These are phyloP conservation scores for Psilopogon haemacephalus DNA, from an alignment of 2,113 vertebrate species.

Conservation along the genomic window DNA sequence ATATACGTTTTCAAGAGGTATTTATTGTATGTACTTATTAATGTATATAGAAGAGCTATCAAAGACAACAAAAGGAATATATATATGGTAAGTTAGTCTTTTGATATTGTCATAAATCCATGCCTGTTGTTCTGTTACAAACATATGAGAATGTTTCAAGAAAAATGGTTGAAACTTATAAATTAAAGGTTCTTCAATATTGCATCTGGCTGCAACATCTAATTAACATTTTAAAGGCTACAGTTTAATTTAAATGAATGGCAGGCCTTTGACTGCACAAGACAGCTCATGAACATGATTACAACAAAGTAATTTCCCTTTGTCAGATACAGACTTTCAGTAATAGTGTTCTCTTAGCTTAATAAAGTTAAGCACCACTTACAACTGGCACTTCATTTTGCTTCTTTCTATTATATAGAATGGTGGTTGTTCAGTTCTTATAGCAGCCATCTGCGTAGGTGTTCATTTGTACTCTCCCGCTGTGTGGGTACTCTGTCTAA, in stretches of 20 bases:
- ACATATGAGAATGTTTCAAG: constrained; percentile 55
- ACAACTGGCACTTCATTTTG: constrained; percentile 68
- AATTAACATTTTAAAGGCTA: constrained; percentile 77
- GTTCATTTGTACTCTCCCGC: constrained; percentile 69
- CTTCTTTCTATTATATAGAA: constrained; percentile 65
- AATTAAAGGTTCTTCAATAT: constrained; percentile 73
- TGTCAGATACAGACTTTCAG: constrained; percentile 70
- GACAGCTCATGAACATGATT: constrained; percentile 71
- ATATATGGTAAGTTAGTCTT: constrained; percentile 54
- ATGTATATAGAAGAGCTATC: constrained; percentile 1
- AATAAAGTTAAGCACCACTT: constrained; percentile 78
- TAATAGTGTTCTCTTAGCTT: constrained; percentile 72
- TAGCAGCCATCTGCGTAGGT: constrained; percentile 65
- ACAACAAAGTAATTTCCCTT: constrained; percentile 76
- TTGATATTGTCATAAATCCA: constrained; percentile 56
- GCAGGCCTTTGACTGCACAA: constrained; percentile 70
- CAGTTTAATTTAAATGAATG: constrained; percentile 72
- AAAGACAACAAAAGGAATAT: constrained; percentile 56
- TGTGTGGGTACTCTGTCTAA: constrained; percentile 70
- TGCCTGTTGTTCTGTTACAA: constrained; percentile 58
- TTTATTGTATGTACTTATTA: constrained; percentile 40
- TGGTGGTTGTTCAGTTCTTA: constrained; percentile 70
- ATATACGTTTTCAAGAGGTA: constrained; percentile 29
- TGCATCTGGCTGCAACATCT: constrained; percentile 65
- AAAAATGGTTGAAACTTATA: constrained; percentile 67